Evolutionary conservation across 2,888 invertebrate genomes (phyloP), one percentile per base, ranked within the genome.

Genomic region (Acronicta alni): DNA sequence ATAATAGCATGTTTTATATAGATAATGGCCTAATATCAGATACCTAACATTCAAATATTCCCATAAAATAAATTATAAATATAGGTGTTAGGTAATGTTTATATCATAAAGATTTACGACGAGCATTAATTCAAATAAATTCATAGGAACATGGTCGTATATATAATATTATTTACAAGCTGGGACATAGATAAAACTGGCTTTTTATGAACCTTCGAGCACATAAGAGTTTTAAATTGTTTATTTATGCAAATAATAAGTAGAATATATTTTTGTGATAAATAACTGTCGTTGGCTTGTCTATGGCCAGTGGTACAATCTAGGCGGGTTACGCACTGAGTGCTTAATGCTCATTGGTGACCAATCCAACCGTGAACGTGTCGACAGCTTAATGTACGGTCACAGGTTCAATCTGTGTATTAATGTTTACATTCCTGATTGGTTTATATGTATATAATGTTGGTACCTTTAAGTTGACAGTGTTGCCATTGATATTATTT

Each of bases 181-280:
- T 5, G 52, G 20, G 20, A 14, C 20, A 62, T 62, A 61, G 54
- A 66, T 66, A 69, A 56, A 39, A 20, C 38, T 2, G 44, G 18
- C 30, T 44, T 53, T 62, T 37, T 52, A 65, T 38, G 66, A 46
- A 2, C 30, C n/a, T 35, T 39, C 49, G 15, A 48, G 57, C 41
- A 55, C 16, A 44, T 52, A 54, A 55, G 41, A 52, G 35, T 52
- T 61, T 58, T 42, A 73, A 58, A 63, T 51, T 47, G 47, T 72
- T 58, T 67, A 67, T 72, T 57, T 56, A 70, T 67, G 73, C 45
- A 58, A 59, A 70, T 67, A 14, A 38, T 14, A 16, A n/a, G 17
- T 41, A 10, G 9, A 45, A 52, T 57, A 55, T 57, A 42, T 58
- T 57, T 46, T 37, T 44, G 35, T 46, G 9, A 56, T 62, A 49